A percentile compares a stretch with the other conserved stretches of the same genome.
phyloP scores from a whole-genome alignment of 2,113 vertebrate species.

The Corythornis cristatus region DNA sequence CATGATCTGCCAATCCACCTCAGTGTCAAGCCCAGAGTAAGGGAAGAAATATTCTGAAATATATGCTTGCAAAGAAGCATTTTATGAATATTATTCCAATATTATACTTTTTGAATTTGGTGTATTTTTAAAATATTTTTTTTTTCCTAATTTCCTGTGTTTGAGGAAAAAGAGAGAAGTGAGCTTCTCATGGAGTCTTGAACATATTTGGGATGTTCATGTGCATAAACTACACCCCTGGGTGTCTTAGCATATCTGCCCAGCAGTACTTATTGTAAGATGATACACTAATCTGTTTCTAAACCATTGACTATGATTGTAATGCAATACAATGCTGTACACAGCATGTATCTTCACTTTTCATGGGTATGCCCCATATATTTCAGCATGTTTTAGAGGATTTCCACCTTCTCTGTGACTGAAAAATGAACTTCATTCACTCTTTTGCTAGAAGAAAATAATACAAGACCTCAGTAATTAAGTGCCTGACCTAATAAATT shows the following conservation, averaged over 20 bases:
- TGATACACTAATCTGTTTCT: background rate
- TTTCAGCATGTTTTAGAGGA: constrained; percentile 25
- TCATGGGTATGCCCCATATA: background rate
- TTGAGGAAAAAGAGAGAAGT: background rate
- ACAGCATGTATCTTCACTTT: background rate
- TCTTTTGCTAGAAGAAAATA: constrained; percentile 41
- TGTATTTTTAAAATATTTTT: background rate
- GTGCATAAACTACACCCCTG: background rate
- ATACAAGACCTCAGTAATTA: constrained; percentile 30
- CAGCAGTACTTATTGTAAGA: background rate
- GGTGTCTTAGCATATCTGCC: background rate
- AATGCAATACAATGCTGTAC: background rate
- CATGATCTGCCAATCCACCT: background rate
- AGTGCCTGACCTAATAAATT: constrained; percentile 31
- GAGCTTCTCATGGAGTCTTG: background rate
- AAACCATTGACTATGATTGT: background rate
- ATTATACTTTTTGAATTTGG: background rate
- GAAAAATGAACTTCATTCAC: constrained; percentile 5
- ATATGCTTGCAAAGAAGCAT: background rate
- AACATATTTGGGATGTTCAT: background rate
- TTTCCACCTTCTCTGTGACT: background rate
- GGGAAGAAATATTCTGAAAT: background rate
- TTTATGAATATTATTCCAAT: background rate
- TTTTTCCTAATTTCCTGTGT: background rate
- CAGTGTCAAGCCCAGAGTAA: background rate